Percentiles rank a stretch among this genome's conserved stretches.
Conservation (phyloP, 1,140 invertebrate genomes). For the Musca domestica region DNA sequence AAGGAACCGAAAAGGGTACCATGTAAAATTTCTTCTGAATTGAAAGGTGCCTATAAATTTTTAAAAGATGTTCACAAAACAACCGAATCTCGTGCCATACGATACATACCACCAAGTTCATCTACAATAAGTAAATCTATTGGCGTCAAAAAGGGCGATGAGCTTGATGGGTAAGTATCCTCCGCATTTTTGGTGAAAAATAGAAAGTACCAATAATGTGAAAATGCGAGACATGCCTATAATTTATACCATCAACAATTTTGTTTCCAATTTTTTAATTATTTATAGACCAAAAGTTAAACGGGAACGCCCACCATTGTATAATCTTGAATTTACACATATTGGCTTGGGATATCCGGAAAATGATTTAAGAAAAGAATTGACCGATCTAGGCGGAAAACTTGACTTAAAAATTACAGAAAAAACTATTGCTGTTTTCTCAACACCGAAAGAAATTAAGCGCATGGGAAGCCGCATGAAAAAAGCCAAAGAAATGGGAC, state of each 20-base stretch:
- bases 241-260: too few relatives aligned
- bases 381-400: conserved; percentile 74
- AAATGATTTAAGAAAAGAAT: conserved; percentile 66
- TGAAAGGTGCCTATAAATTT: conserved; percentile 62
- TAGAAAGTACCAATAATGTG: too few relatives aligned
- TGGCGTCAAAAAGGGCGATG: conserved; percentile 59
- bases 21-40: conserved; percentile 71
- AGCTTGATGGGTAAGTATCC: conserved; percentile 50
- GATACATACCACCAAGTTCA: conserved; percentile 57
- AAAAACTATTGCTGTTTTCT: conserved; percentile 73
- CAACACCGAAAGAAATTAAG: conserved; percentile 67
- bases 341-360: conserved; percentile 63
- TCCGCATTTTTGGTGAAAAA: background rate
- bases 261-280: too few relatives aligned
- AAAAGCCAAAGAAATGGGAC: conserved; percentile 65
- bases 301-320: conserved; percentile 65
- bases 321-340: conserved; percentile 78
- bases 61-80: conserved; percentile 71
- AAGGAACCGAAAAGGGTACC: conserved; percentile 71
- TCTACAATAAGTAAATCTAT: conserved; percentile 49
- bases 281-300: conserved; percentile 60
- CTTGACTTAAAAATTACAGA: conserved; percentile 66
- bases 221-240: too few relatives aligned
- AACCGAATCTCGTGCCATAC: conserved; percentile 63
- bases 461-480: conserved; percentile 67